phyloP scores from a whole-genome alignment of 2,888 invertebrate species.

The Tanaodytes sp. region DNA sequence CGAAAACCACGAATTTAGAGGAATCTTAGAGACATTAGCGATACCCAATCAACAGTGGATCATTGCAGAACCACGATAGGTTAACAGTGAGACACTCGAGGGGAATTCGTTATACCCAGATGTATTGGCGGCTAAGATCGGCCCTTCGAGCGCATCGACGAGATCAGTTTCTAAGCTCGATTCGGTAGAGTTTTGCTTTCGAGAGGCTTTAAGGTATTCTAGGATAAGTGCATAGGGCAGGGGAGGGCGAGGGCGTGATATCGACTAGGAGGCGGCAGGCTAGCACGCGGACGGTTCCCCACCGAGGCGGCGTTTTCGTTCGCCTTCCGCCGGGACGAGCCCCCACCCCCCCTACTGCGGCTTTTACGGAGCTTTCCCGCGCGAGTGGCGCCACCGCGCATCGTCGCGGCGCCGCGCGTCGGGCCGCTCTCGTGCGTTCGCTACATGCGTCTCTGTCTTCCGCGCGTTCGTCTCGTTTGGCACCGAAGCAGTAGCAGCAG shows the following conservation, averaged over 20 bases:
- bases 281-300: slow-evolving; percentile 51
- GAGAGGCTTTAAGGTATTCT: slow-evolving; percentile 35
- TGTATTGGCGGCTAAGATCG: too few species aligned
- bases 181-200: slow-evolving; percentile 26
- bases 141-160: too few species aligned
- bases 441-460: slow-evolving; percentile 16
- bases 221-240: slow-evolving; percentile 26
- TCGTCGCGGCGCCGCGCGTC: slow-evolving; percentile 45
- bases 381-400: slow-evolving; percentile 47
- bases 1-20: too few species aligned
- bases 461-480: slow-evolving; percentile 10
- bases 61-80: too few species aligned
- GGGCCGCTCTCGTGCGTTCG: slow-evolving; percentile 41
- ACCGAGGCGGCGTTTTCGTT: slow-evolving; percentile 45
- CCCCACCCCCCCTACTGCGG: slow-evolving; percentile 36
- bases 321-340: slow-evolving; percentile 40
- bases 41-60: too few species aligned
- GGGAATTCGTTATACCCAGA: too few species aligned
- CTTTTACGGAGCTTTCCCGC: slow-evolving; percentile 50
- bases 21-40: too few species aligned
- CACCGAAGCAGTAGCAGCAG: slow-evolving; percentile 20
- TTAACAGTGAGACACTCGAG: too few species aligned
- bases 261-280: slow-evolving; percentile 49
- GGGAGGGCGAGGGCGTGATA: slow-evolving; percentile 32
- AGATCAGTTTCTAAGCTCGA: slow-evolving; percentile 29